Evolutionary conservation across 2,113 vertebrate species (phyloP).

Genomic region (Balaenoptera acutorostrata): DNA sequence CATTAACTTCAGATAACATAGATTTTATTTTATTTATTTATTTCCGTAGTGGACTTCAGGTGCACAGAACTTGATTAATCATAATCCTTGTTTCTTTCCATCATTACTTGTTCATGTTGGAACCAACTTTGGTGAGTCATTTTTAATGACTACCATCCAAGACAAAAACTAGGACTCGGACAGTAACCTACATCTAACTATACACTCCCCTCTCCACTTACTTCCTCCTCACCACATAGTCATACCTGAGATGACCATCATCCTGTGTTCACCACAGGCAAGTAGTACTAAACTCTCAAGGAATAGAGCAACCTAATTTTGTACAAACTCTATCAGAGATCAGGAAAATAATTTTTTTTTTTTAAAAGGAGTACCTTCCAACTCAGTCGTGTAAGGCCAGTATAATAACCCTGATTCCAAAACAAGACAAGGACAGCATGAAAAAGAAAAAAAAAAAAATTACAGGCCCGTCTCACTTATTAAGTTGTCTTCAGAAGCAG

Average conservation of each 20-base stretch:
- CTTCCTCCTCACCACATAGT: not conserved
- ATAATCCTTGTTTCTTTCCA: not conserved
- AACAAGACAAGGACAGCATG: not conserved
- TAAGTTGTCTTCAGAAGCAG: not conserved
- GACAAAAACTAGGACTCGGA: not conserved
- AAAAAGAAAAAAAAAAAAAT: not conserved
- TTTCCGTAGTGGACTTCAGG: not conserved
- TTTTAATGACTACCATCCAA: not conserved
- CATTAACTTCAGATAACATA: not conserved
- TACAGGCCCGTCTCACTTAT: not conserved
- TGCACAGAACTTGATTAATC: not conserved
- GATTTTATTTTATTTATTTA: not conserved
- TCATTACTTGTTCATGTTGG: not conserved
- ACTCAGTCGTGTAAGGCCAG: not conserved
- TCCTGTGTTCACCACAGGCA: not conserved
- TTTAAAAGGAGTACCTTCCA: not conserved
- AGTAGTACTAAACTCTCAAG: not conserved
- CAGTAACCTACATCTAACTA: not conserved
- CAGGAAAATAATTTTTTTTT: not conserved
- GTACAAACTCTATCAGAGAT: not conserved
- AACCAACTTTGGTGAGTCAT: not conserved
- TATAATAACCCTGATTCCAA: not conserved
- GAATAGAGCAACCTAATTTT: not conserved
- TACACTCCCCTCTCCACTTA: not conserved
- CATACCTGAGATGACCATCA: not conserved